Conservation (phyloP, 2,113 vertebrate genomes). For the Phainopepla nitens region DNA sequence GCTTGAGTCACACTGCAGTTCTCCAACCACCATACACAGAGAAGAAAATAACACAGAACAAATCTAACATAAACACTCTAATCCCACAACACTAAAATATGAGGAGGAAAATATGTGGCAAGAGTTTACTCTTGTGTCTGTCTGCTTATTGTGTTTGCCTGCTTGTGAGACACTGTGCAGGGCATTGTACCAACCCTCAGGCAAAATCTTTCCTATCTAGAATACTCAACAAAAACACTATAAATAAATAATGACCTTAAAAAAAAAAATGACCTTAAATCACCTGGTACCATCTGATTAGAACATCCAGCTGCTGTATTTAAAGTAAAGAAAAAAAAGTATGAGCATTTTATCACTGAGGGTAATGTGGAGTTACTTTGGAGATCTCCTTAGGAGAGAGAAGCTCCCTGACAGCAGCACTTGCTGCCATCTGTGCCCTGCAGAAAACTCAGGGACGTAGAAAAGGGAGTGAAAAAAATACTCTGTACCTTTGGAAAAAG, state of each 20-base stretch:
- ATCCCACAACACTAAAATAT: background rate
- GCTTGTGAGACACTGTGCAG: background rate
- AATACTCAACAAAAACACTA: background rate
- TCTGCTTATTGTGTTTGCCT: background rate
- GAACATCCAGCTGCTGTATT: background rate
- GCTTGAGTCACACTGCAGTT: background rate
- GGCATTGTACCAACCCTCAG: background rate
- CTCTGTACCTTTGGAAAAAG: background rate
- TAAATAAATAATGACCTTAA: background rate
- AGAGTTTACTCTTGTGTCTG: background rate
- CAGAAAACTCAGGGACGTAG: fast-evolving
- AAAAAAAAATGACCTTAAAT: background rate
- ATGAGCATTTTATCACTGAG: background rate
- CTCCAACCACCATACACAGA: background rate
- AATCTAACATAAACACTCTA: background rate
- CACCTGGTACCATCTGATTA: background rate
- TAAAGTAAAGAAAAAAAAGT: background rate
- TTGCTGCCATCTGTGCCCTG: background rate
- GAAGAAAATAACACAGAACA: background rate
- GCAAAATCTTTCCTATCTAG: background rate
- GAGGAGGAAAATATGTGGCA: slow-evolving; percentile 1
- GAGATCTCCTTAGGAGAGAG: background rate
- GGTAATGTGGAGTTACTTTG: background rate
- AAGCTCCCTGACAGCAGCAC: background rate
- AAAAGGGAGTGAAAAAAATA: background rate